Base-by-base conservation (phyloP, 2,888 invertebrate species). In the Macaria notata region DNA sequence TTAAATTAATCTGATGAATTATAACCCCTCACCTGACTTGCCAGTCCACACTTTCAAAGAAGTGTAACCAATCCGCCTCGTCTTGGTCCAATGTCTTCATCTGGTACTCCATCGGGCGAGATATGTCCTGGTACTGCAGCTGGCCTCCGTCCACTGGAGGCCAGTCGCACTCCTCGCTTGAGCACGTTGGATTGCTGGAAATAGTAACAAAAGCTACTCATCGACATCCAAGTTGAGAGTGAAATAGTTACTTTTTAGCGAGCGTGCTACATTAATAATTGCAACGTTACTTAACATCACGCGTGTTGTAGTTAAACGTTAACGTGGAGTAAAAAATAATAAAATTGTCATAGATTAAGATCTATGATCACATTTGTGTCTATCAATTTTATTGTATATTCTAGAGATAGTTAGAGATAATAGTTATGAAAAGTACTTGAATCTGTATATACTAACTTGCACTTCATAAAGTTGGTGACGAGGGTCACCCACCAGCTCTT, bases 401-500 rank as follows among this genome's bases (percentile, higher is more conserved):
- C n/a, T n/a, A n/a, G n/a, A n/a, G n/a, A n/a, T n/a, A n/a, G n/a
- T n/a, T n/a, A n/a, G n/a, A n/a, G n/a, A n/a, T n/a, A n/a, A n/a
- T n/a, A n/a, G n/a, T n/a, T n/a, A n/a, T n/a, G 7, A 4, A 6
- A 36, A 36, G 3, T 36, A 36, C 7, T 36, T 36, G 33, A 4
- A 6, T 6, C 4, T 36, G 3, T 3, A 7, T 31, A 39, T 33
- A 49, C 43, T 54, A 61, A 75, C 75, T 63, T 59, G 63, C 60
- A 68, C 38, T 19, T 44, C 31, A 68, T 65, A 49, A 73, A 76
- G 47, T 74, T 71, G 3, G 55, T 54, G 31, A 71, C 41, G n/a
- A 66, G 45, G 0, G 53, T 54, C 3, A 67, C 65, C 69, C 72
- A 67, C 65, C 63, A 66, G 3, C 52, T 49, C 61, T 60, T 69